These are phyloP conservation scores for Zalophus californianus DNA, from an alignment of 2,797 vertebrate species.

Conservation along the genomic window DNA sequence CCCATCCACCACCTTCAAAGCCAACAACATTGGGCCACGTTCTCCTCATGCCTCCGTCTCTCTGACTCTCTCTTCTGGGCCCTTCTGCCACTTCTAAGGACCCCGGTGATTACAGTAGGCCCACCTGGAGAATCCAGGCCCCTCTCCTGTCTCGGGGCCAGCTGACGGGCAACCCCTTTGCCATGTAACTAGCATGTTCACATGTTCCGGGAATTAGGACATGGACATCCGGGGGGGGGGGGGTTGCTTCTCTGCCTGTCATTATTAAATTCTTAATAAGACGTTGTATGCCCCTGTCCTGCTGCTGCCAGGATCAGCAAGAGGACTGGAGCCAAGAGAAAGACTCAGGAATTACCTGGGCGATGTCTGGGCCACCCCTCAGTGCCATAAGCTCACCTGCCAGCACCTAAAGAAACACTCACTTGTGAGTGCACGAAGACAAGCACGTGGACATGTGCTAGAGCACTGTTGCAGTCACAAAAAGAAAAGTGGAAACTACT, in stretches of 20 bases:
- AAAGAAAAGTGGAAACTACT: not conserved
- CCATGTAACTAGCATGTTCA: not conserved
- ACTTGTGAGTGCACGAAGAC: too few relatives aligned
- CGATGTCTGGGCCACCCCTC: not conserved
- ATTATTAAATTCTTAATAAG: not conserved
- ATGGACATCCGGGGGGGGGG: fast-evolving
- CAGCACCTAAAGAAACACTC: not conserved
- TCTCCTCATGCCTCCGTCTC: not conserved
- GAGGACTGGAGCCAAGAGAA: not conserved
- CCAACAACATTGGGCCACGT: too few relatives aligned
- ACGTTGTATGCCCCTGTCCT: not conserved
- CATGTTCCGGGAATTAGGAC: not conserved
- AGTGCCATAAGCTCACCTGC: not conserved
- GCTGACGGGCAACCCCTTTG: not conserved
- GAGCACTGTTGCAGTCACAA: not conserved
- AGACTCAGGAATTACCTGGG: not conserved
- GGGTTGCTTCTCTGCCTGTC: not conserved
- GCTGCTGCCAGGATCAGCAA: not conserved
- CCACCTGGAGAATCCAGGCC: not conserved
- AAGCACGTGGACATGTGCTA: fast-evolving
- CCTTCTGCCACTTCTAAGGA: not conserved
- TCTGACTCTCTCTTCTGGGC: not conserved
- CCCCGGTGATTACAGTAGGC: not conserved
- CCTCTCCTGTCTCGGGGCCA: not conserved
- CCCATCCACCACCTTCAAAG: not conserved